These are phyloP conservation scores for Camponotus floridanus DNA, from an alignment of 1,140 invertebrate genomes.

Conservation along the genomic window DNA sequence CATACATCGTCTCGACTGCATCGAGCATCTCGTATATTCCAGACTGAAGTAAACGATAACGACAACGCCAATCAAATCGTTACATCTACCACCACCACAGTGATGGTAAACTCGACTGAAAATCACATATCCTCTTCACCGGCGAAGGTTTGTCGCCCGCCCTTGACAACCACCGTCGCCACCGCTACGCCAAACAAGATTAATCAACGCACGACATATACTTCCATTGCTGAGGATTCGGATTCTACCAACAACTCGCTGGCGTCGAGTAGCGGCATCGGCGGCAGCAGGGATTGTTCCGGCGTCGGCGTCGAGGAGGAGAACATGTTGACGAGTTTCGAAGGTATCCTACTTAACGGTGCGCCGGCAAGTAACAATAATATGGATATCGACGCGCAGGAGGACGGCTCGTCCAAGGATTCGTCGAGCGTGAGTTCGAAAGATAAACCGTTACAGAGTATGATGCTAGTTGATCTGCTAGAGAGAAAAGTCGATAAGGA, in stretches of 20 bases:
- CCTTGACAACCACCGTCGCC: conserved; percentile 84
- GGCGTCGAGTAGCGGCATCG: conserved; percentile 87
- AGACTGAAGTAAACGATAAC: conserved; percentile 84
- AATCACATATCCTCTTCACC: conserved; percentile 81
- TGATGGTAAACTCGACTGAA: conserved; percentile 77
- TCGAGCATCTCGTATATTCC: conserved; percentile 50
- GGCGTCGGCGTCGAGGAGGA: conserved; percentile 87
- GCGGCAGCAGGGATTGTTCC: conserved; percentile 84
- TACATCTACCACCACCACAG: conserved; percentile 71
- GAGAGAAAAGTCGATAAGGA: conserved; percentile 89
- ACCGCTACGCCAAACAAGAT: conserved; percentile 67
- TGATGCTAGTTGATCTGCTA: conserved; percentile 90
- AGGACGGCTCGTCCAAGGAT: conserved; percentile 87
- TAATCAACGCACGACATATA: conserved; percentile 80
- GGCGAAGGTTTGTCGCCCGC: conserved; percentile 81
- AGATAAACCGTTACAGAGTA: conserved; percentile 84
- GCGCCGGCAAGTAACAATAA: conserved; percentile 82
- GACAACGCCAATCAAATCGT: conserved; percentile 77
- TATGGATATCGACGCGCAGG: conserved; percentile 86
- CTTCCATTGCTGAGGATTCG: conserved; percentile 86
- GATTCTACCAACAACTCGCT: conserved; percentile 88
- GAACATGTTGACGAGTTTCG: conserved; percentile 89
- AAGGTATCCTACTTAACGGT: conserved; percentile 88
- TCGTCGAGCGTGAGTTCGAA: conserved; percentile 83
- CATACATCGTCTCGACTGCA: not conserved